A percentile compares a stretch with the other conserved stretches of the same genome.
phyloP scores from a whole-genome alignment of 2,888 invertebrate genomes.

The Mycalesis mineus region DNA sequence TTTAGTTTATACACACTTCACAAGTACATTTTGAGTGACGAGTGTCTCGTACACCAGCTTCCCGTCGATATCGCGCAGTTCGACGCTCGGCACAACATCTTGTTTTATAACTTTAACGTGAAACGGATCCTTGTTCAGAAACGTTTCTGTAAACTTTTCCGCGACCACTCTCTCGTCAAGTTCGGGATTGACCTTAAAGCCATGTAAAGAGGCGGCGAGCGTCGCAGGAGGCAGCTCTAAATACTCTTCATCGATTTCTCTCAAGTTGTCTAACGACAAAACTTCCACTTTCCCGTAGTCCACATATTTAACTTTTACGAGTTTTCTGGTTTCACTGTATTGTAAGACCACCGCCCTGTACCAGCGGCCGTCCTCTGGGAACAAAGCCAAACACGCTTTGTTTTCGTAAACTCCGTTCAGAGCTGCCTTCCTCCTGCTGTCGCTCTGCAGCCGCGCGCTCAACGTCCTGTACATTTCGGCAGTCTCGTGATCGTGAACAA shows the following conservation, averaged over 20 bases:
- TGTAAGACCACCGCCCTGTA: slow-evolving; percentile 83
- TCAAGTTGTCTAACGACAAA: slow-evolving; percentile 62
- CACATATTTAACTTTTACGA: slow-evolving; percentile 82
- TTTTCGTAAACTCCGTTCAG: slow-evolving; percentile 66
- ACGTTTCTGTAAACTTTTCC: slow-evolving; percentile 44
- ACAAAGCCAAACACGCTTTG: slow-evolving; percentile 81
- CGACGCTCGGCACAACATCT: slow-evolving; percentile 45
- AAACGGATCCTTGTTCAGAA: slow-evolving; percentile 56
- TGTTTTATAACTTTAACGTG: slow-evolving; percentile 47
- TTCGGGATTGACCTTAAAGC: slow-evolving; percentile 50
- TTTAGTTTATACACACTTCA: slow-evolving; percentile 15
- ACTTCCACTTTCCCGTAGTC: slow-evolving; percentile 85
- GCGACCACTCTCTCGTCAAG: slow-evolving; percentile 47
- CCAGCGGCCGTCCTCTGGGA: slow-evolving; percentile 81
- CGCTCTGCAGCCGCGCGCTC: slow-evolving; percentile 67
- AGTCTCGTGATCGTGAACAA: slow-evolving; percentile 60
- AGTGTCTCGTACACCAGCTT: slow-evolving; percentile 53
- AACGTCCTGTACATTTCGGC: slow-evolving; percentile 65
- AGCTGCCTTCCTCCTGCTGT: slow-evolving; percentile 54
- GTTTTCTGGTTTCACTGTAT: slow-evolving; percentile 54
- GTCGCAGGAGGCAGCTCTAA: slow-evolving; percentile 71
- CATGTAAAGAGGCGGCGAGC: slow-evolving; percentile 67
- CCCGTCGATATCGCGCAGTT: slow-evolving; percentile 46
- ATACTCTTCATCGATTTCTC: slow-evolving; percentile 72
- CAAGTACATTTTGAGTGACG: slow-evolving; percentile 41